These are phyloP conservation scores for Sepiola atlantica DNA, from an alignment of 2,888 invertebrate species.

Conservation along the genomic window DNA sequence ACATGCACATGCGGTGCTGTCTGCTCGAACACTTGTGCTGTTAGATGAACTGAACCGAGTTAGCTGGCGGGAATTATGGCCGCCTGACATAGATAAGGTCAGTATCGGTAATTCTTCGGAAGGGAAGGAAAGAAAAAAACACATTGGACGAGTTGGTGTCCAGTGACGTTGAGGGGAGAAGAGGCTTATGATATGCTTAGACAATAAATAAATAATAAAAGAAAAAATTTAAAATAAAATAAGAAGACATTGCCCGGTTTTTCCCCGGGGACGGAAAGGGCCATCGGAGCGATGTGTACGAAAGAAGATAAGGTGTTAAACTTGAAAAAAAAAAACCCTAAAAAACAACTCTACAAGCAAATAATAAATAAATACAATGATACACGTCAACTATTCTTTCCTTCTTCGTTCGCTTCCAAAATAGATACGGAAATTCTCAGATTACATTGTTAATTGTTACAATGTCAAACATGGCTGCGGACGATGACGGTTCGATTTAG, in stretches of 20 bases:
- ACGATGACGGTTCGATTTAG: too few species aligned
- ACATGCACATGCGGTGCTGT: neutral
- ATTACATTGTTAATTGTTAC: neutral
- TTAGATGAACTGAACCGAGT: neutral
- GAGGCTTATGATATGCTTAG: neutral
- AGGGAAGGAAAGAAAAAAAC: neutral
- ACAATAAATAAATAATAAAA: neutral
- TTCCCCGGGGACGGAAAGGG: neutral
- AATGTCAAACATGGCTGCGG: neutral
- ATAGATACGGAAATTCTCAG: neutral
- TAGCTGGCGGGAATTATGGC: neutral
- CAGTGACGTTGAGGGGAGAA: neutral
- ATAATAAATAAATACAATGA: neutral
- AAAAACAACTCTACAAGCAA: neutral
- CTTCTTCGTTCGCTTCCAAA: too few species aligned
- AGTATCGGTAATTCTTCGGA: neutral
- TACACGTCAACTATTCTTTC: too few species aligned
- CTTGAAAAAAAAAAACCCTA: too few species aligned
- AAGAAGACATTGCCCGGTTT: neutral
- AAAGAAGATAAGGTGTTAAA: too few species aligned
- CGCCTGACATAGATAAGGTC: neutral
- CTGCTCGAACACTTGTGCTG: slow-evolving; percentile 2
- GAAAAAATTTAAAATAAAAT: neutral
- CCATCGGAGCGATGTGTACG: neutral
- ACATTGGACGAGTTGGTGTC: neutral